A percentile compares a stretch with the other conserved stretches of the same genome.
Conservation (phyloP, 2,888 invertebrate species). For the Epinotia nisella region DNA sequence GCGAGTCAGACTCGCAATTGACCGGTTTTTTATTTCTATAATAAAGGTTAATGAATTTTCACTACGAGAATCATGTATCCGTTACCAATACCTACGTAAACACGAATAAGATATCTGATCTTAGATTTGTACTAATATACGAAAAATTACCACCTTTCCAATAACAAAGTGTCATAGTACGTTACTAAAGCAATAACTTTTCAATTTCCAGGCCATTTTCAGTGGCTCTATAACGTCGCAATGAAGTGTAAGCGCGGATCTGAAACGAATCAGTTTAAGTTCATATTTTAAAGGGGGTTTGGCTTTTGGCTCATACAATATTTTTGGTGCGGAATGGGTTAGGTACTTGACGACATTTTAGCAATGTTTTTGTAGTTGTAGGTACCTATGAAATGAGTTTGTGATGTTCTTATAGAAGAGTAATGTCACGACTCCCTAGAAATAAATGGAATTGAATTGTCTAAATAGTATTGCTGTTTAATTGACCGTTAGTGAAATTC, state of each 20-base stretch:
- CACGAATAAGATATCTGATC: too few species aligned
- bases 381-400: too few species aligned
- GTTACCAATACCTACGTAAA: too few species aligned
- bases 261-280: constrained; percentile 1
- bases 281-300: background rate
- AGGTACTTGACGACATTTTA: too few species aligned
- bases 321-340: background rate
- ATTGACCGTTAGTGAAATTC: background rate
- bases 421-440: background rate
- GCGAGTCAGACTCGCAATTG: too few species aligned
- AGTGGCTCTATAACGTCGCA: constrained; percentile 9
- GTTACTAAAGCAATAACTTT: background rate
- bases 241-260: constrained; percentile 7
- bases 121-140: too few species aligned
- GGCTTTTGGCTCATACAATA: background rate
- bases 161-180: background rate
- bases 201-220: constrained; percentile 23
- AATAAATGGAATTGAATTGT: background rate
- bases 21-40: too few species aligned
- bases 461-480: background rate
- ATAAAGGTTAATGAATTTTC: too few species aligned
- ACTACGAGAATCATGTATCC: too few species aligned
- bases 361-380: too few species aligned
- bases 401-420: too few species aligned
- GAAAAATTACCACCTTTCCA: background rate